Evolutionary conservation across 2,113 vertebrate species (phyloP).

Genomic region (Patagioenas fasciata): DNA sequence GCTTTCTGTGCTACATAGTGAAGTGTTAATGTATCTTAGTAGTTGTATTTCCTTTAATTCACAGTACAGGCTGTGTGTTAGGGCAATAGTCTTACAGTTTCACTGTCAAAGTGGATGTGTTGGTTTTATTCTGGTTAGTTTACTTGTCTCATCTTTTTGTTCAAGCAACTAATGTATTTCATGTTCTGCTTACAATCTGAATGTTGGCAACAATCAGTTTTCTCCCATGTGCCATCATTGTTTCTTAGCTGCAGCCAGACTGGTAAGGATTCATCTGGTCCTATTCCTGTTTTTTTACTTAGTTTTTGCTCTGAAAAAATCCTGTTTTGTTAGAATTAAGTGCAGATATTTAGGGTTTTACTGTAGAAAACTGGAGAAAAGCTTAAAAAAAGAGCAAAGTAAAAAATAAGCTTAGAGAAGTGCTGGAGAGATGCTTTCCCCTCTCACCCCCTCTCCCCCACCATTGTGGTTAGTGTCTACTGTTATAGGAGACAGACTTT

Average conservation of each 20-base stretch:
- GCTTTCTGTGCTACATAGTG: background rate
- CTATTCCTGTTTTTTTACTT: background rate
- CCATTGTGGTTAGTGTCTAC: background rate
- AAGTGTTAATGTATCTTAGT: background rate
- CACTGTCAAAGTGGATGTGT: background rate
- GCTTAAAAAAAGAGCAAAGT: background rate
- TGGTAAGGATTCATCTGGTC: background rate
- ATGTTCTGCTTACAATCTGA: background rate
- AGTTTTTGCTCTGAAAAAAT: background rate
- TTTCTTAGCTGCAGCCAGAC: background rate
- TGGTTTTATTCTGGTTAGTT: background rate
- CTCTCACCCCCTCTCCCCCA: rapidly evolving
- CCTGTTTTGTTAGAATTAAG: background rate
- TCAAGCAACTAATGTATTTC: background rate
- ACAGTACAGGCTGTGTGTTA: background rate
- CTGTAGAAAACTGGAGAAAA: background rate
- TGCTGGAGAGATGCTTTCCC: background rate
- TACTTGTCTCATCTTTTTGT: background rate
- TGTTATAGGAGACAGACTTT: background rate
- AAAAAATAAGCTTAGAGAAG: background rate
- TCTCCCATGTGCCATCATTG: background rate
- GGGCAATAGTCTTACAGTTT: background rate
- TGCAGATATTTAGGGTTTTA: background rate
- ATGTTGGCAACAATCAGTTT: background rate
- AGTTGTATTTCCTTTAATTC: conserved; percentile 6